Conservation (phyloP, 2,888 invertebrate genomes). For the Phyto melanocephala region DNA sequence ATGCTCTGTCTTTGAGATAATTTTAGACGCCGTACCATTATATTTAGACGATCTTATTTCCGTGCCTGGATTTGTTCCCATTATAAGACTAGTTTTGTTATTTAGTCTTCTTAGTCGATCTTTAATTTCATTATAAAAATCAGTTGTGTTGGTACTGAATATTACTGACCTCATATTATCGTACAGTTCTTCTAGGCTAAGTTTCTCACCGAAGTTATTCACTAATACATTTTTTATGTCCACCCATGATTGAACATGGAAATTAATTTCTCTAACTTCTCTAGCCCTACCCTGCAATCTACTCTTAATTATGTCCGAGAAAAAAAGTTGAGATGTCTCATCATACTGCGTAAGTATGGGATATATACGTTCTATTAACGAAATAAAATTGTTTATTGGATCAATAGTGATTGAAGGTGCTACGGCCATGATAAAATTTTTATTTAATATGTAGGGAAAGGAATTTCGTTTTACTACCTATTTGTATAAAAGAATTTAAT, state of each 20-base stretch:
- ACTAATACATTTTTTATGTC: background rate
- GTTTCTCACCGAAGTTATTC: background rate
- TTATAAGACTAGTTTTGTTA: background rate
- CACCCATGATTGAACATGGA: background rate
- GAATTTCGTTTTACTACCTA: no score
- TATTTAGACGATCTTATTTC: no score
- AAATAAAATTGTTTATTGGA: background rate
- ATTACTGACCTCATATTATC: no score
- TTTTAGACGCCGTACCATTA: no score
- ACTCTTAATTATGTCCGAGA: background rate
- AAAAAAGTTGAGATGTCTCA: background rate
- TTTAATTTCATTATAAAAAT: background rate
- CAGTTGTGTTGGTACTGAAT: background rate
- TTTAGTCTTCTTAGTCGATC: background rate
- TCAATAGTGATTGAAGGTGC: no score
- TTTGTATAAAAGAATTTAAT: no score
- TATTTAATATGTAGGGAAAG: background rate
- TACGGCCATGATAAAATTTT: no score
- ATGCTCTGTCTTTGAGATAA: no score
- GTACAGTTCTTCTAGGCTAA: background rate
- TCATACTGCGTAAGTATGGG: background rate
- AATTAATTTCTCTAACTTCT: background rate
- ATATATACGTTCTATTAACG: background rate
- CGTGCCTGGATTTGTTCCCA: conserved; percentile 27
- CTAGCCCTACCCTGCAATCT: background rate